phyloP scores from a whole-genome alignment of 2,113 vertebrate species.

The Leptobrachium leishanense region DNA sequence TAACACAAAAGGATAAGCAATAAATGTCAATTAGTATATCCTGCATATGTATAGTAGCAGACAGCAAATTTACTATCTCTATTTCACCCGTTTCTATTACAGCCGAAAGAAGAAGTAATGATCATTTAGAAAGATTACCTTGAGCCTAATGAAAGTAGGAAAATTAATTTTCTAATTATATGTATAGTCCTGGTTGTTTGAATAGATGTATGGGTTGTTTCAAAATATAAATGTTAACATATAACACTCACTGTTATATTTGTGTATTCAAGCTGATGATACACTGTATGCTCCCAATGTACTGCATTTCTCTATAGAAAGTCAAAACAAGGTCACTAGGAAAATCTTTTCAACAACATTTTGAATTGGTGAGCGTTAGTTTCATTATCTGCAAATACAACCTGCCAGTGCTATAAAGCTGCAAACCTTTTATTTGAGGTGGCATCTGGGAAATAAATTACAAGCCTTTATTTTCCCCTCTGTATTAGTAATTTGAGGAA shows the following conservation, averaged over 20 bases:
- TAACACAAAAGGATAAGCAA: too few relatives aligned
- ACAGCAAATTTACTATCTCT: too few relatives aligned
- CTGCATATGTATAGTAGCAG: too few relatives aligned
- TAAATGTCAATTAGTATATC: too few relatives aligned
- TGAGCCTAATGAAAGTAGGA: too few relatives aligned
- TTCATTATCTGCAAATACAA: constrained; percentile 46
- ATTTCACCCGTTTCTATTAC: too few relatives aligned
- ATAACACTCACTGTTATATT: too few relatives aligned
- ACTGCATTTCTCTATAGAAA: constrained; percentile 11
- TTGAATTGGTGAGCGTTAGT: constrained; percentile 21
- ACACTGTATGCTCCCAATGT: neutral
- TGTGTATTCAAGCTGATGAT: constrained; percentile 13
- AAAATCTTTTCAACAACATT: constrained; percentile 32
- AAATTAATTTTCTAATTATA: neutral
- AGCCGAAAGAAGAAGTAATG: too few relatives aligned
- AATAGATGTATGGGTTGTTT: too few relatives aligned
- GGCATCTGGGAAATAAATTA: constrained; percentile 42
- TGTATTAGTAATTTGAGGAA: constrained; percentile 36
- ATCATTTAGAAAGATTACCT: too few relatives aligned
- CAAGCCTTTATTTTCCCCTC: constrained; percentile 28
- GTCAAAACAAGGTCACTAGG: constrained; percentile 31
- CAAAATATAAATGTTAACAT: too few relatives aligned
- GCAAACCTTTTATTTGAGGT: constrained; percentile 32
- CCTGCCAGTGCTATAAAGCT: constrained; percentile 12
- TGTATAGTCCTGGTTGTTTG: neutral